Conservation (phyloP, 2,888 invertebrate species). For the Pherbina coryleti region DNA sequence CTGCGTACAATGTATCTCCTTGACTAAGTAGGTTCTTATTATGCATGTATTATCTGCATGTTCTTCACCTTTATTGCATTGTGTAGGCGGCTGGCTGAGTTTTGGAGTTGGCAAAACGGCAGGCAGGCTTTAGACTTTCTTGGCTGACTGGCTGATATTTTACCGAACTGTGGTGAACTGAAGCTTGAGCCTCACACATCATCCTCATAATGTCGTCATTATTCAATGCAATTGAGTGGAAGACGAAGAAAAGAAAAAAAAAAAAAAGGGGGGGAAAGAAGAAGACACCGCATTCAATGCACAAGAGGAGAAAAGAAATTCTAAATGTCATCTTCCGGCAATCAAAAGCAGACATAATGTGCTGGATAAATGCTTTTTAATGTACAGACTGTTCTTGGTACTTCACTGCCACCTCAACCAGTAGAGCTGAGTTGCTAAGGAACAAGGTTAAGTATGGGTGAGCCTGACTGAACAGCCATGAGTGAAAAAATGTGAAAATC, state of each 20-base stretch:
- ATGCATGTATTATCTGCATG: slow-evolving; percentile 46
- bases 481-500: not conserved
- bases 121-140: not conserved
- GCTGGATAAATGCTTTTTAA: not conserved
- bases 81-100: slow-evolving; percentile 33
- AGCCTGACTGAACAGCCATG: not conserved
- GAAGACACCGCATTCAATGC: slow-evolving; percentile 18
- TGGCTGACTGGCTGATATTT: not conserved
- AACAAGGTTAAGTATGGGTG: not conserved
- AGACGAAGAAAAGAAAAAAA: slow-evolving; percentile 47
- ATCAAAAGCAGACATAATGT: slow-evolving; percentile 18
- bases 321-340: slow-evolving; percentile 36
- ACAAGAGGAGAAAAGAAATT: slow-evolving; percentile 12
- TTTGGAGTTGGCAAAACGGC: not conserved
- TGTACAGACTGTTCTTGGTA: not conserved
- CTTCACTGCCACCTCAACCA: not conserved
- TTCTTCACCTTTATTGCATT: slow-evolving; percentile 32
- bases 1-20: not conserved
- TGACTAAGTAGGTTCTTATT: slow-evolving; percentile 25
- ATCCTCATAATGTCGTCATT: slow-evolving; percentile 18
- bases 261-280: slow-evolving; percentile 8
- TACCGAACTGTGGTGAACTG: not conserved
- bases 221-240: slow-evolving; percentile 37
- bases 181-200: slow-evolving; percentile 1
- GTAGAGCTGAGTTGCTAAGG: not conserved